These are phyloP conservation scores for Typhlichthys eigenmanni DNA, from an alignment of 2,797 vertebrate species.

Conservation along the genomic window DNA sequence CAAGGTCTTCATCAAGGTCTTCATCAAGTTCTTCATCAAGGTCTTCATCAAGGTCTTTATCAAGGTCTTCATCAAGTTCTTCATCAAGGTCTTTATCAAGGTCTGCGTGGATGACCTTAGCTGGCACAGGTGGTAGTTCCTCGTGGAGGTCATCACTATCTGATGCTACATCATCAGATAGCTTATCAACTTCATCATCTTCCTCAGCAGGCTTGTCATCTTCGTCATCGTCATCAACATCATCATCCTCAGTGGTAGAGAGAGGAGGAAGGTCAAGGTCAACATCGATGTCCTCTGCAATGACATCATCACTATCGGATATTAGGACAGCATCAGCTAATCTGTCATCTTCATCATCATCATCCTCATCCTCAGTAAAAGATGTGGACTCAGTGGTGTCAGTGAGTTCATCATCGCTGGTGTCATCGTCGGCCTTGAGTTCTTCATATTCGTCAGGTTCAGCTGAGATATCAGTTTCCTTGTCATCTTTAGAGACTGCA, in stretches of 20 bases:
- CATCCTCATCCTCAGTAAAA: slow-evolving; percentile 50
- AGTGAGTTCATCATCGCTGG: slow-evolving; percentile 21
- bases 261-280: slow-evolving; percentile 51
- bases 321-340: slow-evolving; percentile 22
- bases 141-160: slow-evolving; percentile 4
- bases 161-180: slow-evolving; percentile 12
- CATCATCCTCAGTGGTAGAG: slow-evolving; percentile 33
- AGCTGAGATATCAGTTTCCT: slow-evolving; percentile 2
- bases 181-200: slow-evolving; percentile 23
- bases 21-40: neutral
- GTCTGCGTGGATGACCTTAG: neutral
- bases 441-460: slow-evolving; percentile 3
- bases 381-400: slow-evolving; percentile 42
- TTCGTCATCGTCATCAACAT: slow-evolving; percentile 25
- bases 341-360: slow-evolving; percentile 33
- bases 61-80: neutral
- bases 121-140: slow-evolving; percentile 23
- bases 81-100: slow-evolving; percentile 19
- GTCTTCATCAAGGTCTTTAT: slow-evolving; percentile 22
- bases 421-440: slow-evolving; percentile 3
- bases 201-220: slow-evolving; percentile 31
- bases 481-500: slow-evolving; percentile 6
- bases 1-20: neutral
- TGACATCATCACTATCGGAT: slow-evolving; percentile 37
- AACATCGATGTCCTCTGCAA: slow-evolving; percentile 35